Evolutionary conservation across 2,113 vertebrate genomes (phyloP).

Genomic region (Anarrhichthys ocellatus): DNA sequence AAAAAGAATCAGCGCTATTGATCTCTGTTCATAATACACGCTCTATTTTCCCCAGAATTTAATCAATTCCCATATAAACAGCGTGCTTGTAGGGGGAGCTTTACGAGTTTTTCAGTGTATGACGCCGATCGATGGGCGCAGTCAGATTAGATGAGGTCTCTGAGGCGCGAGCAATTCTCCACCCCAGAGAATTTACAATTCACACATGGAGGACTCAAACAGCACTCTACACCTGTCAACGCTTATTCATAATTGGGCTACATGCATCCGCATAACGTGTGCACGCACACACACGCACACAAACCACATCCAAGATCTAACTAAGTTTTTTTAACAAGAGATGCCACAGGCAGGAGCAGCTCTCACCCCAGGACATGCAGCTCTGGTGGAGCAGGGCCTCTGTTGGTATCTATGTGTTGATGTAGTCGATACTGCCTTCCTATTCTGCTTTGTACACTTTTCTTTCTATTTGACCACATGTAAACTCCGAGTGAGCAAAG

Average conservation of each 20-base stretch:
- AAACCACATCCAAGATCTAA: neutral
- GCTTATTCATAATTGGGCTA: slow-evolving; percentile 24
- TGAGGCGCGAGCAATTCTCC: neutral
- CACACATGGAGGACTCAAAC: slow-evolving; percentile 28
- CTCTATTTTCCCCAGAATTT: slow-evolving; percentile 37
- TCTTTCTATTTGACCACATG: neutral
- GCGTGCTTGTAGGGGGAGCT: slow-evolving; percentile 12
- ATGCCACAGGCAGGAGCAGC: slow-evolving; percentile 13
- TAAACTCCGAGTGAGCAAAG: neutral
- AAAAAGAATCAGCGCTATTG: slow-evolving; percentile 27
- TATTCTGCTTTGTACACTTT: neutral
- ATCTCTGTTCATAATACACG: slow-evolving; percentile 37
- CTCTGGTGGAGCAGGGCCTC: slow-evolving; percentile 12
- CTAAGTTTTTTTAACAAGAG: slow-evolving; percentile 19
- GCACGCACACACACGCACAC: neutral
- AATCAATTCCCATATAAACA: slow-evolving; percentile 59
- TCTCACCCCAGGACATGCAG: slow-evolving; percentile 17
- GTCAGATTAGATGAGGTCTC: slow-evolving; percentile 47
- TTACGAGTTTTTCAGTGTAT: slow-evolving; percentile 40
- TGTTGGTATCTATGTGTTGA: slow-evolving; percentile 21
- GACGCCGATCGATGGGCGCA: slow-evolving; percentile 41
- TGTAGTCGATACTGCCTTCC: neutral
- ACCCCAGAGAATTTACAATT: slow-evolving; percentile 31
- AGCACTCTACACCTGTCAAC: slow-evolving; percentile 36
- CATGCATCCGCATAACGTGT: slow-evolving; percentile 18